These are phyloP conservation scores for Nomada lathburiana DNA, from an alignment of 2,888 invertebrate species.

Conservation along the genomic window DNA sequence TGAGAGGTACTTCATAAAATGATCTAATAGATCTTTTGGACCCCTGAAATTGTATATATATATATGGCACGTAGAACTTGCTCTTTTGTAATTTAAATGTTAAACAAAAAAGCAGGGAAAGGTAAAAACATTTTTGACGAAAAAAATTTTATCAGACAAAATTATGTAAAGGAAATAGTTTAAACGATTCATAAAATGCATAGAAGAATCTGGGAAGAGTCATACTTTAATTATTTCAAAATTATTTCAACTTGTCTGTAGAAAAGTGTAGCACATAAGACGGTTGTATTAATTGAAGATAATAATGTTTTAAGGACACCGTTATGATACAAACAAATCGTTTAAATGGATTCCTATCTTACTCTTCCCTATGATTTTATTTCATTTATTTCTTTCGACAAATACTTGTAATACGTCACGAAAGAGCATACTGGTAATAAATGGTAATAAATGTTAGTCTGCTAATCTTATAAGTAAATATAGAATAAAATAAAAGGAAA, in stretches of 20 bases:
- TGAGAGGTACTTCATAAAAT: slow-evolving; percentile 39
- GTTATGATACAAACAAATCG: slow-evolving; percentile 23
- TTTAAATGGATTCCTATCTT: slow-evolving; percentile 61
- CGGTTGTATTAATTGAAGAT: background rate
- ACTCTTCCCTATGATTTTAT: slow-evolving; percentile 31
- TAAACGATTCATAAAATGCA: slow-evolving; percentile 23
- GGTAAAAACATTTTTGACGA: slow-evolving; percentile 50
- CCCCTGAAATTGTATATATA: slow-evolving; percentile 52
- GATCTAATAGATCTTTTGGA: slow-evolving; percentile 51
- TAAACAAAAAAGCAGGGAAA: slow-evolving; percentile 17
- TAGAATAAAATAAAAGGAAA: slow-evolving; percentile 74
- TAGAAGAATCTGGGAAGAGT: background rate
- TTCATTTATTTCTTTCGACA: slow-evolving; percentile 21
- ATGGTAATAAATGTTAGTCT: slow-evolving; percentile 79
- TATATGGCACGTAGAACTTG: slow-evolving; percentile 58
- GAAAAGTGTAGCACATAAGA: background rate
- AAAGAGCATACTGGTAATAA: slow-evolving; percentile 71
- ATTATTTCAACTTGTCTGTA: background rate
- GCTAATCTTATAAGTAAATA: slow-evolving; percentile 77
- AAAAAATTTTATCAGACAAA: slow-evolving; percentile 2
- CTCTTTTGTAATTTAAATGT: slow-evolving; percentile 63
- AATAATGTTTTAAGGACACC: background rate
- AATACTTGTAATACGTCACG: slow-evolving; percentile 43
- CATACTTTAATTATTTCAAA: slow-evolving; percentile 10
- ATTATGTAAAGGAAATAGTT: slow-evolving; percentile 37